A percentile compares a stretch with the other conserved stretches of the same genome.
phyloP scores from a whole-genome alignment of 2,113 vertebrate genomes.

The Rhynchopsitta pachyrhyncha region DNA sequence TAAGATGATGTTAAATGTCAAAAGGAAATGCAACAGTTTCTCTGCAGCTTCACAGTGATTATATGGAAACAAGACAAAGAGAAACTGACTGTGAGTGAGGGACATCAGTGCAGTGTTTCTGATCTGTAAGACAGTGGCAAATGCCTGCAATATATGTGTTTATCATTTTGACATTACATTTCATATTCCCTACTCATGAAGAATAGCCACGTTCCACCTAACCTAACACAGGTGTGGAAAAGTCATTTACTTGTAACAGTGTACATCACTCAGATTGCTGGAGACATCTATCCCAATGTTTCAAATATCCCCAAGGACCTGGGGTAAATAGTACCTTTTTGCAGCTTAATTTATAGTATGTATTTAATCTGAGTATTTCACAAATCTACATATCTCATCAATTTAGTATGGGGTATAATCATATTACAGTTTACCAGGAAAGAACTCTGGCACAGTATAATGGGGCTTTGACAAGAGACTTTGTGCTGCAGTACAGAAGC shows the following conservation, averaged over 20 bases:
- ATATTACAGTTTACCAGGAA: background rate
- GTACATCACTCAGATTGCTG: background rate
- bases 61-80: slow-evolving; percentile 34
- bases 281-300: background rate
- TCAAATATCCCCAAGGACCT: background rate
- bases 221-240: slow-evolving; percentile 23
- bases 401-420: background rate
- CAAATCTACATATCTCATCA: slow-evolving; percentile 4
- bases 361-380: slow-evolving; percentile 1
- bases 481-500: background rate
- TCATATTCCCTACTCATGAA: slow-evolving; percentile 14
- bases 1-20: slow-evolving; percentile 67
- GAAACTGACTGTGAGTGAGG: background rate
- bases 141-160: background rate
- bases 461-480: background rate
- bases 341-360: slow-evolving; percentile 5
- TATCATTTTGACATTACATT: slow-evolving; percentile 27
- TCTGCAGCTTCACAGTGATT: slow-evolving; percentile 50
- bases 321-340: slow-evolving; percentile 36
- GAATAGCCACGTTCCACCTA: slow-evolving; percentile 16
- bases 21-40: slow-evolving; percentile 64
- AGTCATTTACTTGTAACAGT: background rate
- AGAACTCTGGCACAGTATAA: background rate
- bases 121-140: slow-evolving; percentile 8
- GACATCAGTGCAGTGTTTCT: background rate